Evolutionary conservation across 2,113 vertebrate species (phyloP), one percentile per base, ranked within the genome.

Genomic region (Syrmaticus mikado): DNA sequence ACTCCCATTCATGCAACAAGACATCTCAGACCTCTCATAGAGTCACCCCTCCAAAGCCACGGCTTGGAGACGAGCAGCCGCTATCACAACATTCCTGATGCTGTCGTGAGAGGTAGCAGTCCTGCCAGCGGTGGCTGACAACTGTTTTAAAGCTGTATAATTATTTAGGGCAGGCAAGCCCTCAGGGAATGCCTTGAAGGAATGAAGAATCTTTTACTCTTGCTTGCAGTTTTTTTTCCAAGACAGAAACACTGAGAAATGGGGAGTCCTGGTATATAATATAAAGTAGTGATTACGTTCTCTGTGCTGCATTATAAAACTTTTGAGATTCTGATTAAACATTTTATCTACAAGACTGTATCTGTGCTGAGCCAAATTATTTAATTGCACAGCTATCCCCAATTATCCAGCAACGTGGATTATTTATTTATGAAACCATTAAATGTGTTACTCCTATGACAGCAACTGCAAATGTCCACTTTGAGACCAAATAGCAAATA

Each of bases 141-240:
- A 92, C 68, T 90, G 65, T 65, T 94, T 92, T 87, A 94, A 96
- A 90, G 62, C 73, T 90, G 52, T 90, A 77, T 95, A 94, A 97
- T 95, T 91, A 94, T 92, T 89, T 92, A 94, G 89, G 89, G 82
- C 91, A 94, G 87, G 68, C 55, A 72, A 92, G n/a, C 68, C 96
- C 82, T 75, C 43, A 28, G 92, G 89, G 93, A 97, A 88, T 66
- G 68, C 73, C 89, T 95, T 85, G 90, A 91, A 97, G 89, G 87
- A 94, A 91, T 81, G 82, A 94, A 87, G 82, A 81, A 92, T 95
- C 76, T 91, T 91, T 85, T 93, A 83, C 79, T 80, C 94, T 85
- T 92, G 67, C 89, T 91, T 73, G 62, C 67, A 66, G 71, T 12
- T 93, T 87, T 91, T 87, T 87, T 91, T 72, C 65, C 61, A 40